Percentiles rank a stretch among this genome's conserved stretches.
phyloP scores from a whole-genome alignment of 2,113 vertebrate genomes.

The Zapornia atra region DNA sequence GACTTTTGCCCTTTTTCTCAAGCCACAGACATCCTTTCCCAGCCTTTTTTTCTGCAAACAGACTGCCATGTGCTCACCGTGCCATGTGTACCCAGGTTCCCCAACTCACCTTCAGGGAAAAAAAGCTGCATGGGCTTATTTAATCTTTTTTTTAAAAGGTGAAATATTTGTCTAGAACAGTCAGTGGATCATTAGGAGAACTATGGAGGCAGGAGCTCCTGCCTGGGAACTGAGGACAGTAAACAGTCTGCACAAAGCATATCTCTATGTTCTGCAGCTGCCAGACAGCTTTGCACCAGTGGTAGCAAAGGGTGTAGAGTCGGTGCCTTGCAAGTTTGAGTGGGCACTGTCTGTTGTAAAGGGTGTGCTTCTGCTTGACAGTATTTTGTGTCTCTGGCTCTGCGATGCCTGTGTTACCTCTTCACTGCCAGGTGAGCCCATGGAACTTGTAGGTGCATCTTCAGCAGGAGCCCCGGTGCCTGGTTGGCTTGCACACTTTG shows the following conservation, averaged over 20 bases:
- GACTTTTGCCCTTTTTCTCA: background rate
- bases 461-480: background rate
- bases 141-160: background rate
- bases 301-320: background rate
- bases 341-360: background rate
- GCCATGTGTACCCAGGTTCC: background rate
- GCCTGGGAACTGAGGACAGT: background rate
- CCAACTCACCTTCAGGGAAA: background rate
- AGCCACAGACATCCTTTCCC: background rate
- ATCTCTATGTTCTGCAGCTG: background rate
- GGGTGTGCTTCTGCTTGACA: background rate
- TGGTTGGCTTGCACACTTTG: background rate
- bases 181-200: fast-evolving
- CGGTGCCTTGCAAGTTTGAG: background rate
- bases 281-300: background rate
- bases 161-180: background rate
- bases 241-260: background rate
- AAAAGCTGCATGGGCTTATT: background rate
- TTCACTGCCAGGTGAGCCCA: background rate
- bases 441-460: background rate
- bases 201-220: background rate
- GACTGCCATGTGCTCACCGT: background rate
- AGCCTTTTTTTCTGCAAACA: background rate
- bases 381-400: background rate
- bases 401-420: background rate